These are phyloP conservation scores for Gonatopus flavifemur DNA, from an alignment of 1,140 invertebrate genomes.

Conservation along the genomic window DNA sequence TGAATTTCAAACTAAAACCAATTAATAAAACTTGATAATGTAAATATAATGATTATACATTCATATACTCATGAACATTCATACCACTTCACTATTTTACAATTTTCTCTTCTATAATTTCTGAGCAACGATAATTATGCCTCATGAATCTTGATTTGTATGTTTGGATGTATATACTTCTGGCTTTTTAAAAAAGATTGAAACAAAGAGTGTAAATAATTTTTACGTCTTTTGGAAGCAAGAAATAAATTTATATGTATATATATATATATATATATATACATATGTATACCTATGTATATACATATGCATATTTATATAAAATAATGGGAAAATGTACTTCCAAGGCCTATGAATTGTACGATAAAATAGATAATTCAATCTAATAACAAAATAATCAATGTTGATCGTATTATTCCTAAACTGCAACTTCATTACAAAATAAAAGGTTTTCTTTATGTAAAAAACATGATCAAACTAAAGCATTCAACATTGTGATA, in stretches of 20 bases:
- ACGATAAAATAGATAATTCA: slow-evolving; percentile 20
- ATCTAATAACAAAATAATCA: slow-evolving; percentile 10
- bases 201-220: not conserved
- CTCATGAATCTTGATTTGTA: no score
- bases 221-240: not conserved
- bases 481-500: no score
- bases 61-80: no score
- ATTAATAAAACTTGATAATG: no score
- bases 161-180: no score
- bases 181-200: not conserved
- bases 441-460: no score
- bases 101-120: no score
- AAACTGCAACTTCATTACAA: slow-evolving; percentile 12
- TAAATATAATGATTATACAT: no score
- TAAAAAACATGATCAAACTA: no score
- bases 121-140: no score
- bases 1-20: no score
- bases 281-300: slow-evolving; percentile 20
- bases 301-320: slow-evolving; percentile 13
- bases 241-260: not conserved
- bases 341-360: slow-evolving; percentile 32
- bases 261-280: slow-evolving; percentile 1
- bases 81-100: no score
- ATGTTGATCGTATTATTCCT: slow-evolving; percentile 23
- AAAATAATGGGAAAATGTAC: slow-evolving; percentile 26